phyloP scores from a whole-genome alignment of 2,797 vertebrate genomes.

The Dromococcyx pavoninus region DNA sequence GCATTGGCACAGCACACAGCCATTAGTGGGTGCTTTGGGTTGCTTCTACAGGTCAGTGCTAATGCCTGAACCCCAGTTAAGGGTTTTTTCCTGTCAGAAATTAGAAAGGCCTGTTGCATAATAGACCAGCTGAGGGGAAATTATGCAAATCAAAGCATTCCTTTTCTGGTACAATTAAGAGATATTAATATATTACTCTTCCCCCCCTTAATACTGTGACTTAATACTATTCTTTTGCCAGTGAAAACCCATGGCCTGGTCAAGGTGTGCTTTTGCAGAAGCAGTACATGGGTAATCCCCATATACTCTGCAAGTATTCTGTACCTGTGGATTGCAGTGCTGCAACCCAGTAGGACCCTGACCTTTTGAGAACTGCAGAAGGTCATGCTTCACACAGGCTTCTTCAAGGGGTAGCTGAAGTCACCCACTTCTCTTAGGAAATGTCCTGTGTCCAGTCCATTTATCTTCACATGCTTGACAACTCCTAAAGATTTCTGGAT shows the following conservation, averaged over 20 bases:
- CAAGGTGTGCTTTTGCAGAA: fast-evolving
- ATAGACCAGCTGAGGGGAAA: background rate
- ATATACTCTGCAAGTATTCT: background rate
- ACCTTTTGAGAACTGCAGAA: background rate
- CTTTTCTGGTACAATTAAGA: slow-evolving; percentile 4
- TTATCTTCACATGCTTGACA: background rate
- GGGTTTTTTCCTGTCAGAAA: background rate
- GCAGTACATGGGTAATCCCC: fast-evolving
- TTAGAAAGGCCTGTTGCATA: background rate
- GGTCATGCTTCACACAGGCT: background rate
- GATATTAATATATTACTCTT: background rate
- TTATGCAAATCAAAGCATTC: background rate
- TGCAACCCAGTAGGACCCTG: background rate
- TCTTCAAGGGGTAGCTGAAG: background rate
- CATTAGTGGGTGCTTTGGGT: fast-evolving
- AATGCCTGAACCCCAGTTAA: background rate
- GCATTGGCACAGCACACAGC: fast-evolving
- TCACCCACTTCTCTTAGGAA: background rate
- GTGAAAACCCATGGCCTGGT: background rate
- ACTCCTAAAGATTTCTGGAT: background rate
- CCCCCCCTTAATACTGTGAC: background rate
- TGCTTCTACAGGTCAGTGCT: background rate
- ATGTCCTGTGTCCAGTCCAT: background rate
- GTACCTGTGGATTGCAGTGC: background rate
- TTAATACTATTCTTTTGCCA: background rate